Evolutionary conservation across 2,113 vertebrate genomes (phyloP), one percentile per base, ranked within the genome.

Genomic region (Megaceryle torquata): DNA sequence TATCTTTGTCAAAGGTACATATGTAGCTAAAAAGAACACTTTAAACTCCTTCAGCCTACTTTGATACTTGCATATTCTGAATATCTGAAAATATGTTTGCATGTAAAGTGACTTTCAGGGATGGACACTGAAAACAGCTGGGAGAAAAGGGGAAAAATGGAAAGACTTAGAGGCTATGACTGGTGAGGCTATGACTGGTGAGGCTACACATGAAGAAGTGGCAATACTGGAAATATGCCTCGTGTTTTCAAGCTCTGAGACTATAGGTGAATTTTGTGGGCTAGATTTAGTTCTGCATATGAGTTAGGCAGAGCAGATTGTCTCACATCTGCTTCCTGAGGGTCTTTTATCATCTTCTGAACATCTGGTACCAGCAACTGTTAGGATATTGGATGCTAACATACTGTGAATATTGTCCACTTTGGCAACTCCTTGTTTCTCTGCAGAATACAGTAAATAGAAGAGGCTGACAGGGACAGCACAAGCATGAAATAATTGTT

Each of bases 301-400:
- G n/a, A 71, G 80, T 65, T 84, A 65, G 67, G 84, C 61, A 87
- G 8, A 90, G 80, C 88, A 95, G 94, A 90, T 93, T 92, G 80
- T 78, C 85, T 86, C 65, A 82, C 81, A 74, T 89, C 72, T 96
- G 69, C 83, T 83, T 85, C 25, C 77, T 89, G 37, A 69, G 65
- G n/a, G 72, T 93, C 63, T 78, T 96, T 79, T 72, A 69, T 89
- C 44, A 84, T 82, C 53, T 75, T 79, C 65, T 79, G 61, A 87
- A 82, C 81, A 89, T 85, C 83, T 87, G 91, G 44, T 69, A 24
- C 44, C 56, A 84, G 63, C 70, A 84, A 67, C 88, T 93, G 50
- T 74, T 84, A 22, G 54, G 63, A 15, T 91, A 56, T 29, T 50
- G 80, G 70, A 44, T 76, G 26, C 31, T 43, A 81, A n/a, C 35